Evolutionary conservation across 2,113 vertebrate species (phyloP).

Genomic region (Lepisosteus oculatus): DNA sequence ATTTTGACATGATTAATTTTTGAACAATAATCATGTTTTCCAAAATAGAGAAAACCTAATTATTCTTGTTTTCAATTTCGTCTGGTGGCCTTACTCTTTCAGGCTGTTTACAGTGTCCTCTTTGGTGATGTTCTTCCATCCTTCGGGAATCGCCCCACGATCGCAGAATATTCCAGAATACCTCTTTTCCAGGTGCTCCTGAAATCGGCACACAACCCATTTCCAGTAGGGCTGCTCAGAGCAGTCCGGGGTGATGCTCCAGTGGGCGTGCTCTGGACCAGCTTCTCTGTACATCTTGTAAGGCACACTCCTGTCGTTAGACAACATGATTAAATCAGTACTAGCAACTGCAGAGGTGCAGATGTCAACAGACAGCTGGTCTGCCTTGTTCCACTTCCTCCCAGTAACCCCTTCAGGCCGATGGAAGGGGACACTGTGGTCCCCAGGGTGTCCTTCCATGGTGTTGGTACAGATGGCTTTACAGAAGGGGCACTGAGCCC

Average conservation of each 20-base stretch:
- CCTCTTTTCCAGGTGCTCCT: conserved; percentile 40
- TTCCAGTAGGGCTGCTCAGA: conserved; percentile 63
- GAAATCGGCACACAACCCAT: conserved; percentile 68
- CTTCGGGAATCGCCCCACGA: background rate
- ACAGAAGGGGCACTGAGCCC: conserved; percentile 55
- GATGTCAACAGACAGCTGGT: background rate
- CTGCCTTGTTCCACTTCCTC: background rate
- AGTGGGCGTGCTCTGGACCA: conserved; percentile 33
- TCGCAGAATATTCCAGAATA: conserved; percentile 19
- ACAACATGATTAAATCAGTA: background rate
- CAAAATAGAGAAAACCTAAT: too few relatives aligned
- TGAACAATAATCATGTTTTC: too few relatives aligned
- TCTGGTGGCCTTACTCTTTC: background rate
- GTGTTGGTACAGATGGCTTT: conserved; percentile 50
- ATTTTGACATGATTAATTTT: too few relatives aligned
- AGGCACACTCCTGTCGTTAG: background rate
- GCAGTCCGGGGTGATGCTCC: conserved; percentile 55
- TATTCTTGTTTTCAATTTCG: too few relatives aligned
- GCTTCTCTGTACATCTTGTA: conserved; percentile 41
- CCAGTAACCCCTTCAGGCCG: conserved; percentile 29
- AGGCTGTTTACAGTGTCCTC: conserved; percentile 30
- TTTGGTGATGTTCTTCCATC: conserved; percentile 22
- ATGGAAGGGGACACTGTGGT: conserved; percentile 43
- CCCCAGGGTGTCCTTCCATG: conserved; percentile 16
- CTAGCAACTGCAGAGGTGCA: conserved; percentile 47